Evolutionary conservation across 2,888 invertebrate genomes (phyloP), one percentile per base, ranked within the genome.

Genomic region (Lasioglossum lativentre): DNA sequence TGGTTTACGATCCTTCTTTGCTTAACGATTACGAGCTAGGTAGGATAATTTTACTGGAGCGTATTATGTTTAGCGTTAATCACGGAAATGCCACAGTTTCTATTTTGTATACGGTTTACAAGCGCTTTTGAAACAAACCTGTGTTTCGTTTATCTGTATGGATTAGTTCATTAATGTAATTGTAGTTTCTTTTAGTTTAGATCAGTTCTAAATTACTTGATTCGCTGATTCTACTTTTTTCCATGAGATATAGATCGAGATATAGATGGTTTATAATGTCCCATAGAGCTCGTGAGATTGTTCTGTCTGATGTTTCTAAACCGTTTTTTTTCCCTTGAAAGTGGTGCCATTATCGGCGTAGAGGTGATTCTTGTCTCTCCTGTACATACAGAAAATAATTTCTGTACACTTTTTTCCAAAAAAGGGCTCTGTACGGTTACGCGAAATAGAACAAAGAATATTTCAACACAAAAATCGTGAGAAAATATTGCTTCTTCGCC

Each of bases 211-310:
- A 27, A 59, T 59, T 12, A 27, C 14, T 27, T 27, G 14, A 59
- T 27, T 59, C 14, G 14, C 14, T 14, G 42, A 0, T 42, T 42
- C 42, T n/a, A 14, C 14, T 42, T 42, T 42, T 42, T 4, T 4
- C 42, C 14, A 14, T 14, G 42, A 14, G 14, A 19, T 47, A 6
- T 2, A 47, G 47, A 45, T 14, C n/a, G n/a, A n/a, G n/a, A n/a
- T 16, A 4, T 72, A 42, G 63, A 23, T 27, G 52, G 23, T 27
- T 38, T 74, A 23, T 12, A 68, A n/a, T 75, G 12, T n/a, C n/a
- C 14, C 34, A 72, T 14, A 23, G 30, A 72, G 80, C 75, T 80
- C 75, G 80, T 75, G 66, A 83, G 75, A 80, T 72, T 80, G 80
- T 52, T 72, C 52, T 56, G 47, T 75, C 34, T 27, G 30, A 59